phyloP scores from a whole-genome alignment of 2,888 invertebrate genomes.

The Xestia c-nigrum region DNA sequence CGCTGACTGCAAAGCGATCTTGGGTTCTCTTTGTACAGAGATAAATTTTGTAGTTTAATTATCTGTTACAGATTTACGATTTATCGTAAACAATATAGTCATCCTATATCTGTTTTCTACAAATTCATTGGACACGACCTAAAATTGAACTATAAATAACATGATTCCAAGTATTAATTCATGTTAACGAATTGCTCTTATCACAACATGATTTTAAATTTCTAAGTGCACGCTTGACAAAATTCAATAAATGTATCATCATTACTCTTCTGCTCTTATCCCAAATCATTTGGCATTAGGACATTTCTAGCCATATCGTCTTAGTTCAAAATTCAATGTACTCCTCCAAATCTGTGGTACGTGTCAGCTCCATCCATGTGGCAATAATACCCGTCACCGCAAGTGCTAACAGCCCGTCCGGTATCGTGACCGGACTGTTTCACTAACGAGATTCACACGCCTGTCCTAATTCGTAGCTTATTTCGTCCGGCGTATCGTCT shows the following conservation, averaged over 20 bases:
- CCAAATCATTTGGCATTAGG: background rate
- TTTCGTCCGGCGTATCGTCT: slow-evolving; percentile 25
- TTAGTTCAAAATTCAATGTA: background rate
- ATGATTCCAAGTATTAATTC: background rate
- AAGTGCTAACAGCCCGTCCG: slow-evolving; percentile 54
- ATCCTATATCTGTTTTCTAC: background rate
- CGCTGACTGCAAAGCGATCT: background rate
- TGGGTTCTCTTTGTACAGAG: background rate
- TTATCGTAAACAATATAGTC: background rate
- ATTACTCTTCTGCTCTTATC: background rate
- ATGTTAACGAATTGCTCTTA: background rate
- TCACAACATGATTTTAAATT: background rate
- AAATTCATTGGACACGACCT: slow-evolving; percentile 6
- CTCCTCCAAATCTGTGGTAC: slow-evolving; percentile 7
- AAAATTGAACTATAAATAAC: background rate
- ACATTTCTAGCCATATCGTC: background rate
- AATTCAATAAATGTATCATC: background rate
- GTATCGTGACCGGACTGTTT: slow-evolving; percentile 53
- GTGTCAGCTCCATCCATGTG: slow-evolving; percentile 20
- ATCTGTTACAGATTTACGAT: background rate
- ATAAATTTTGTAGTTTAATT: background rate
- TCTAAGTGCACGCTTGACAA: background rate
- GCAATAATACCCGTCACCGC: slow-evolving; percentile 41
- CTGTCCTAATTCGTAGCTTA: slow-evolving; percentile 53
- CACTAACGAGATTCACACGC: slow-evolving; percentile 57